Evolutionary conservation across 2,888 invertebrate species (phyloP).

Genomic region (Drosophila trichaetosa): DNA sequence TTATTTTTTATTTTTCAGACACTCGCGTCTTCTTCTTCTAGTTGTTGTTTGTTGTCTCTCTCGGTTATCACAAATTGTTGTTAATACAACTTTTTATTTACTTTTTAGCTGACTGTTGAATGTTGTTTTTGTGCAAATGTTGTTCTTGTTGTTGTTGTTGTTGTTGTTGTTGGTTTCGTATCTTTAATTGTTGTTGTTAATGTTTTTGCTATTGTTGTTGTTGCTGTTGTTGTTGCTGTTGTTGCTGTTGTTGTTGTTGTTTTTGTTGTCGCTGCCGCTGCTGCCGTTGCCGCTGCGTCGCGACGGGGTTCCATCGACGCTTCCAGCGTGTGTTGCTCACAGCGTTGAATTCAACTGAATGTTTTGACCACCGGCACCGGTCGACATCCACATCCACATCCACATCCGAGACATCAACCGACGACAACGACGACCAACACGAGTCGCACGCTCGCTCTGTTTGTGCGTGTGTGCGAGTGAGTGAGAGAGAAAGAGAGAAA

Average conservation of each 20-base stretch:
- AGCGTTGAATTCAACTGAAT: constrained; percentile 74
- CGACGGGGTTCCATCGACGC: constrained; percentile 71
- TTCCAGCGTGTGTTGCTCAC: constrained; percentile 70
- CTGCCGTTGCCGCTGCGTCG: constrained; percentile 60
- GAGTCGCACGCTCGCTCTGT: constrained; percentile 51
- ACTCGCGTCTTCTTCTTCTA: constrained; percentile 49
- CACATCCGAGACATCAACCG: constrained; percentile 64
- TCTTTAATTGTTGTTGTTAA: constrained; percentile 28
- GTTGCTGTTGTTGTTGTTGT: constrained; percentile 22
- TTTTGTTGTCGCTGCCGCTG: constrained; percentile 47
- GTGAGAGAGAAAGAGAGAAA: constrained; percentile 16
- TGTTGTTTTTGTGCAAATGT: constrained; percentile 22
- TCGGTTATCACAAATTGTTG: constrained; percentile 67
- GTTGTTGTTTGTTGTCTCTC: constrained; percentile 44
- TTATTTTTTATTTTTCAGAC: constrained; percentile 37
- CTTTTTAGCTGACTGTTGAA: constrained; percentile 26
- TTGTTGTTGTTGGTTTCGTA: constrained; percentile 3
- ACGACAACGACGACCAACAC: constrained; percentile 59
- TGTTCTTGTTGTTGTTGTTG: constrained; percentile 36
- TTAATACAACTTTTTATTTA: constrained; percentile 49
- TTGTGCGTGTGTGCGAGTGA: background rate
- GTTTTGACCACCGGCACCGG: constrained; percentile 74
- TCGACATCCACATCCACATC: constrained; percentile 62
- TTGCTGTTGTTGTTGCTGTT: constrained; percentile 16
- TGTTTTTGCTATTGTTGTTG: constrained; percentile 15